phyloP scores from a whole-genome alignment of 2,888 invertebrate genomes.

The Ischnura elegans region DNA sequence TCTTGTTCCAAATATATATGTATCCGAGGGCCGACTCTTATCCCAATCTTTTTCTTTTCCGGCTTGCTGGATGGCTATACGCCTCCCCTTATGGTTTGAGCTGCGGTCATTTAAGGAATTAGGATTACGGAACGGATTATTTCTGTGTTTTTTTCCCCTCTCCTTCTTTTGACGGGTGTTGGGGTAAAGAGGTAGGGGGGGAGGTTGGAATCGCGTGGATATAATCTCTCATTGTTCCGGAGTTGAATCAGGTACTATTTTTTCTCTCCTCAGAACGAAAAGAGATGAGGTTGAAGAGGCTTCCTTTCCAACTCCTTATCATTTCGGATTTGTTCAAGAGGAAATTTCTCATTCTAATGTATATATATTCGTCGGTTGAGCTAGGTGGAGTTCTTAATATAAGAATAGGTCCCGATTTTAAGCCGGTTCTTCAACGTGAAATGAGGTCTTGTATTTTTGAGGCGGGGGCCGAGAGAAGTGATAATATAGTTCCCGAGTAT shows the following conservation, averaged over 20 bases:
- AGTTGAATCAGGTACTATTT: neutral
- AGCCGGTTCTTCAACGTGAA: neutral
- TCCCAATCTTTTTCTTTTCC: neutral
- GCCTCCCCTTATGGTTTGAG: conserved; percentile 8
- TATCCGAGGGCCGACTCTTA: neutral
- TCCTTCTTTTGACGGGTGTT: neutral
- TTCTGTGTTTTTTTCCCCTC: neutral
- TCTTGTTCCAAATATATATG: neutral
- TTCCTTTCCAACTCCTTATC: neutral
- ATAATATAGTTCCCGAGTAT: neutral
- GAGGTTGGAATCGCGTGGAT: neutral
- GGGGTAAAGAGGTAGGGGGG: no score
- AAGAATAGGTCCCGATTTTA: neutral
- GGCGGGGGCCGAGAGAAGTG: neutral
- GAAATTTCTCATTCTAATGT: neutral
- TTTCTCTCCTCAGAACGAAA: neutral
- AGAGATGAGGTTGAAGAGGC: neutral
- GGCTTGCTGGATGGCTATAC: neutral
- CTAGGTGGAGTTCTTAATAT: neutral
- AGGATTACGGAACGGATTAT: conserved; percentile 34
- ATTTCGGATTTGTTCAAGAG: neutral
- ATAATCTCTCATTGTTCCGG: conserved; percentile 13
- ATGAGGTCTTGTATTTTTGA: neutral
- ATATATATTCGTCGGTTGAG: neutral
- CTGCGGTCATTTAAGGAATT: conserved; percentile 16